Percentiles rank a stretch among this genome's conserved stretches.
Evolutionary conservation across 2,888 invertebrate species (phyloP).

Genomic region (Ormyrus rosae): DNA sequence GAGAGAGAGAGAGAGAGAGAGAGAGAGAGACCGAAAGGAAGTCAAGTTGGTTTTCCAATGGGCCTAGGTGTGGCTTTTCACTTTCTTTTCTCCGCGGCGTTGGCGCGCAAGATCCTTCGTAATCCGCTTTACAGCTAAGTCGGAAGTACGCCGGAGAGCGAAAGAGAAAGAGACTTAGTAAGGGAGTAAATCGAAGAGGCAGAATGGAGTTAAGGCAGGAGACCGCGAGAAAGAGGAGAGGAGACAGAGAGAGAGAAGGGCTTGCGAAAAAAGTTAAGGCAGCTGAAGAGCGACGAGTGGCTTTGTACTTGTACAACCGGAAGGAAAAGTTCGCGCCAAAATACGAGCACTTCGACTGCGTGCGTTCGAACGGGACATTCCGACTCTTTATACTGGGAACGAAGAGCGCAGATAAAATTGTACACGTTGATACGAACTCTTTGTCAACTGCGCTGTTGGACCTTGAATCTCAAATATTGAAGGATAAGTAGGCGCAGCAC

Average conservation of each 20-base stretch:
- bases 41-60: conserved; percentile 52
- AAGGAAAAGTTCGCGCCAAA: conserved; percentile 21
- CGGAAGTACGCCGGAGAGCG: conserved; percentile 27
- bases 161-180: conserved; percentile 27
- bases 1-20: not conserved
- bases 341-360: conserved; percentile 13
- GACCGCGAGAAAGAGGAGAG: not conserved
- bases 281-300: conserved; percentile 44
- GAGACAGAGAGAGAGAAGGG: not conserved
- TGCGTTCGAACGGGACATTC: not conserved
- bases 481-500: too few relatives aligned
- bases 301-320: conserved; percentile 32
- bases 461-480: too few relatives aligned
- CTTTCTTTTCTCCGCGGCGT: conserved; percentile 39
- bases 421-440: too few relatives aligned
- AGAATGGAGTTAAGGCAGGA: not conserved
- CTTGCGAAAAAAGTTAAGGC: conserved; percentile 28
- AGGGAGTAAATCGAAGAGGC: conserved; percentile 46
- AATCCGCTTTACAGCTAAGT: conserved; percentile 55
- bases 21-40: conserved; percentile 32
- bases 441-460: too few relatives aligned
- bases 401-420: too few relatives aligned
- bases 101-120: conserved; percentile 48
- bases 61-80: conserved; percentile 54
- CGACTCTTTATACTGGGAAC: not conserved